Base-by-base conservation (phyloP, 1,140 invertebrate genomes). In the Megalopta genalis region DNA sequence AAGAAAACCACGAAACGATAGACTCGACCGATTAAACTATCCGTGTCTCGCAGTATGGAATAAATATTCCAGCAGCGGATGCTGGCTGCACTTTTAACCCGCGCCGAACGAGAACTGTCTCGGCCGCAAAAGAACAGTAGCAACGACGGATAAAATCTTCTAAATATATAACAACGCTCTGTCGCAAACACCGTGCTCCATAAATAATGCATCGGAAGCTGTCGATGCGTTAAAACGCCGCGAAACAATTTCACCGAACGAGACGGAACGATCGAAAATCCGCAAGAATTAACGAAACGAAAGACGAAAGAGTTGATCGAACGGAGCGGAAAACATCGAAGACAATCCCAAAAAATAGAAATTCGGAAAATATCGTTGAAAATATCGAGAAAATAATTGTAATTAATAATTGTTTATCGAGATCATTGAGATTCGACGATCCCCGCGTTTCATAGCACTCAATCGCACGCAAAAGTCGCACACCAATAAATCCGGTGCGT, bases 131-230 rank as follows among this genome's bases (percentile, higher is more conserved):
- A n/a, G 54, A n/a, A 57, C 1, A 57, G 21, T 57, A 9, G 21
- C 18, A 57, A n/a, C 16, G 49, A 6, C n/a, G 7, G 7, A 57
- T 57, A n/a, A 57, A 8, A 57, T 57, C 7, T n/a, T 23, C 54
- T n/a, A 57, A 57, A 57, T n/a, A 57, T n/a, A 57, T 57, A 57
- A 57, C 18, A 23, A n/a, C 54, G n/a, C 54, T n/a, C n/a, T 57
- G 54, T 57, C n/a, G 18, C n/a, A 9, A 57, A 57, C 7, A 57
- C 16, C 54, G 21, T 9, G n/a, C 0, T 57, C n/a, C 54, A 57
- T n/a, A 57, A 57, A 57, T n/a, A 57, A 7, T n/a, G 2, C 8
- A n/a, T 2, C 21, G 0, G 21, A 57, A 8, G 54, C n/a, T 57
- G 21, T 23, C n/a, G 18, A n/a, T n/a, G 21, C n/a, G 7, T n/a